phyloP scores from a whole-genome alignment of 1,140 invertebrate genomes.

The Armadillidium nasatum region DNA sequence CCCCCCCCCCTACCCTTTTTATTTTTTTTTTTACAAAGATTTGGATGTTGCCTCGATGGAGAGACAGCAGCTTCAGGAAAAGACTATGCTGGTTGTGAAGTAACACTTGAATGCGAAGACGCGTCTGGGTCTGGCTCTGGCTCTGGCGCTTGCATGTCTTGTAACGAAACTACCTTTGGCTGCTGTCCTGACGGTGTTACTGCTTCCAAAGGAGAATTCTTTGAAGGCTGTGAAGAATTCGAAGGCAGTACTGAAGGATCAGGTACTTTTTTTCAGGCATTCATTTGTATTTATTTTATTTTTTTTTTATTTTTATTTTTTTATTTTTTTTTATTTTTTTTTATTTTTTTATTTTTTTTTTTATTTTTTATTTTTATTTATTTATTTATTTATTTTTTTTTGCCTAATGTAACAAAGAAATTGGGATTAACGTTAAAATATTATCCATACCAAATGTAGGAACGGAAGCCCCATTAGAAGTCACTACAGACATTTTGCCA shows the following conservation, averaged over 20 bases:
- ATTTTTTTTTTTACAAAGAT: constrained; percentile 52
- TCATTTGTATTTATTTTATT: too few relatives aligned
- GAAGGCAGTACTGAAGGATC: not conserved
- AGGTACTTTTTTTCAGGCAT: not conserved
- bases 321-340: too few relatives aligned
- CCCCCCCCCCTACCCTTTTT: not conserved
- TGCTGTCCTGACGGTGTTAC: constrained; percentile 77
- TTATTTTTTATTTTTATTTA: too few relatives aligned
- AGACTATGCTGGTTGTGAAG: constrained; percentile 24
- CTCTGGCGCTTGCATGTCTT: constrained; percentile 48
- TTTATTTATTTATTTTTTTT: too few relatives aligned
- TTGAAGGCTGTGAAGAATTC: constrained; percentile 68
- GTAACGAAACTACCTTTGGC: constrained; percentile 70
- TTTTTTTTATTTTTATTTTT: too few relatives aligned
- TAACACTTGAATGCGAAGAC: not conserved
- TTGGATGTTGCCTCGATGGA: constrained; percentile 73
- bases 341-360: too few relatives aligned
- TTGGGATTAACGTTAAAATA: too few relatives aligned
- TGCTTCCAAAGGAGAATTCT: constrained; percentile 72
- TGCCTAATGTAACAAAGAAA: too few relatives aligned
- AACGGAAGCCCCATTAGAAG: not conserved
- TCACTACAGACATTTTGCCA: constrained; percentile 32
- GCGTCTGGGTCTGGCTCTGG: too few relatives aligned
- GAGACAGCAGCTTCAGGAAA: constrained; percentile 31
- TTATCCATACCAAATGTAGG: too few relatives aligned